Base-by-base conservation (phyloP, 2,797 vertebrate genomes). In the Coracias cyanogaster region DNA sequence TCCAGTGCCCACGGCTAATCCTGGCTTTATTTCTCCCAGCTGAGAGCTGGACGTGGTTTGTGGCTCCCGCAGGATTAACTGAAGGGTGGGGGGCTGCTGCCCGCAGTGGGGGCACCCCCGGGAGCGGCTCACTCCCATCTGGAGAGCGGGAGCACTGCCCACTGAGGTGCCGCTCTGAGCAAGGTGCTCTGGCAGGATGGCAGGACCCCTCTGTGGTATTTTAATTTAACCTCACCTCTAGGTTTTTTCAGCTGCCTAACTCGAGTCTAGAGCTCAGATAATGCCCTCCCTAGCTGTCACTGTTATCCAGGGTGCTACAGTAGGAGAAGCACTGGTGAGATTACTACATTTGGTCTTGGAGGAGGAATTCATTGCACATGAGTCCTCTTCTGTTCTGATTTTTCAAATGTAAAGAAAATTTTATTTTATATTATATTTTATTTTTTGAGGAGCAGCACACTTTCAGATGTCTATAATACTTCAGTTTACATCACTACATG, bases 111-210 rank as follows among this genome's bases (percentile, higher is more conserved):
- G 37, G 37, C 37, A 14, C 14, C 41, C 41, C 51, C 25, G 8
- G 37, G 25, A 49, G 29, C 11, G 0, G 17, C 31, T 20, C 21
- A 3, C 25, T 6, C 2, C 0, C 1, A 65, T 90, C 22, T 33
- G 79, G n/a, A 26, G 90, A 8, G 74, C 54, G 35, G 81, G 66
- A 93, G 91, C 93, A 84, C 97, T 96, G 45, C 76, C 97, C 97
- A 88, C 96, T 66, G 96, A 22, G 76, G 46, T 5, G 15, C 49
- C 58, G 6, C 17, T 3, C 20, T 1, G 21, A 37, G 39, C 15
- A 3, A 14, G 41, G 3, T 7, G 26, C 3, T 52, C 2, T 3
- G 0, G 31, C n/a, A 45, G 17, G 25, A 49, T 4, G 70, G 22
- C 37, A 12, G 31, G 6, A 62, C 9, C 21, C 28, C 6, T 10